These are phyloP conservation scores for Danaus plexippus DNA, from an alignment of 1,140 invertebrate species.

Conservation along the genomic window DNA sequence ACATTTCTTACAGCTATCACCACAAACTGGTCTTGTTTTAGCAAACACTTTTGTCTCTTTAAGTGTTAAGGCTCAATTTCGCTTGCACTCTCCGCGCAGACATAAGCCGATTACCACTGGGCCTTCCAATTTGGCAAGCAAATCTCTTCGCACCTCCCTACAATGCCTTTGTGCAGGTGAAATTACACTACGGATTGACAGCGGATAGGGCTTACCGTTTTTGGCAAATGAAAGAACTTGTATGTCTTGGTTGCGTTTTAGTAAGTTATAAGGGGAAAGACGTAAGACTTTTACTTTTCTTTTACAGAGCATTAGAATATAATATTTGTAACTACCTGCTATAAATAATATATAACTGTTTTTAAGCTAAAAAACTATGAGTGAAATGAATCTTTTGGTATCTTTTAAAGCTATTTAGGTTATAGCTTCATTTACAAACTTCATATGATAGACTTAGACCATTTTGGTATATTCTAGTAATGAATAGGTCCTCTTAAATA, in stretches of 20 bases:
- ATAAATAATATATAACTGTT: too few relatives aligned
- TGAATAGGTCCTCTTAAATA: too few relatives aligned
- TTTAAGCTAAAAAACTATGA: too few relatives aligned
- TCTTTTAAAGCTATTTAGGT: too few relatives aligned
- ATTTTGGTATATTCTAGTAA: too few relatives aligned
- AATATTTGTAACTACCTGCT: too few relatives aligned
- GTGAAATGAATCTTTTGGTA: too few relatives aligned
- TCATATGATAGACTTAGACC: too few relatives aligned
- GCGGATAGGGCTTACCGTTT: conserved; percentile 18
- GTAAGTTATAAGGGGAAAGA: too few relatives aligned
- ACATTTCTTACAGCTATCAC: background rate
- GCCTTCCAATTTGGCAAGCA: conserved; percentile 48
- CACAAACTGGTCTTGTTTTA: background rate
- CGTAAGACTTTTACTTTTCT: too few relatives aligned
- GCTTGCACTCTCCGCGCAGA: conserved; percentile 14
- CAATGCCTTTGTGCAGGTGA: conserved; percentile 32
- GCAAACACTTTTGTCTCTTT: conserved; percentile 7
- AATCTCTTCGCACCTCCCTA: conserved; percentile 48
- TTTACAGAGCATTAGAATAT: too few relatives aligned
- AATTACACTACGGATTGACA: conserved; percentile 35
- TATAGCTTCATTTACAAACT: too few relatives aligned
- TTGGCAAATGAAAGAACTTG: conserved; percentile 19
- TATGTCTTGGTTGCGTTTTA: conserved; percentile 7
- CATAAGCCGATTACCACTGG: conserved; percentile 46
- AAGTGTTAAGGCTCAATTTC: conserved; percentile 15